A percentile compares a stretch with the other conserved stretches of the same genome.
These are phyloP conservation scores for Chrysolina haemoptera DNA, from an alignment of 2,888 invertebrate species.

Conservation along the genomic window DNA sequence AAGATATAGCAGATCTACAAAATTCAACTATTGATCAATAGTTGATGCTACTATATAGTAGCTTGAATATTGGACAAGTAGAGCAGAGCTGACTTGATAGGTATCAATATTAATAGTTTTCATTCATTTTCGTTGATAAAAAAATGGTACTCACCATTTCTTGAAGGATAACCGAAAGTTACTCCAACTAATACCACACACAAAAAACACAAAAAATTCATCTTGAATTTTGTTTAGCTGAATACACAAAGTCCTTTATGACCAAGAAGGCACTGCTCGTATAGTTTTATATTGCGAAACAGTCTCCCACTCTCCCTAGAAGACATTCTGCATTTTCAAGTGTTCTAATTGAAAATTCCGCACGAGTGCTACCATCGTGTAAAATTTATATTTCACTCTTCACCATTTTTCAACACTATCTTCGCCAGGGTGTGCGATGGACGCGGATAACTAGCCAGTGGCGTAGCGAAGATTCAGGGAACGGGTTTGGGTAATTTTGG, in stretches of 20 bases:
- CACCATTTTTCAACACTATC: constrained; percentile 61
- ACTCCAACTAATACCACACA: constrained; percentile 36
- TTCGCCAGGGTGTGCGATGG: constrained; percentile 61
- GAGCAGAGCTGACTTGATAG: too few species aligned
- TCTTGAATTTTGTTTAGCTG: constrained; percentile 30
- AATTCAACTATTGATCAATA: too few species aligned
- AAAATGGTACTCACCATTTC: constrained; percentile 39
- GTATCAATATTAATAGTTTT: too few species aligned
- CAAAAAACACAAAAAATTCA: constrained; percentile 40
- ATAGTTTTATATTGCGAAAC: constrained; percentile 60
- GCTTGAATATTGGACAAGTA: too few species aligned
- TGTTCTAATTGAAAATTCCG: constrained; percentile 63
- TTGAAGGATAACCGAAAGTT: constrained; percentile 38
- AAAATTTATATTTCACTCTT: constrained; percentile 66
- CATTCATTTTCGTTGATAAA: constrained; percentile 1
- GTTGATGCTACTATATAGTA: too few species aligned
- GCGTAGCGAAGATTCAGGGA: constrained; percentile 25
- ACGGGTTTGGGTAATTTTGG: neutral
- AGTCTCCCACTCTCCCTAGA: constrained; percentile 53
- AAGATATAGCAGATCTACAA: too few species aligned
- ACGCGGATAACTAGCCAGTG: constrained; percentile 59
- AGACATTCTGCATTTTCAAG: constrained; percentile 35
- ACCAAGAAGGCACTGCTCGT: constrained; percentile 2
- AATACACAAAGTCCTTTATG: constrained; percentile 11
- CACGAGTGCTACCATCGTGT: constrained; percentile 63